Conservation (phyloP, 2,113 vertebrate genomes). For the Taxidea taxus region DNA sequence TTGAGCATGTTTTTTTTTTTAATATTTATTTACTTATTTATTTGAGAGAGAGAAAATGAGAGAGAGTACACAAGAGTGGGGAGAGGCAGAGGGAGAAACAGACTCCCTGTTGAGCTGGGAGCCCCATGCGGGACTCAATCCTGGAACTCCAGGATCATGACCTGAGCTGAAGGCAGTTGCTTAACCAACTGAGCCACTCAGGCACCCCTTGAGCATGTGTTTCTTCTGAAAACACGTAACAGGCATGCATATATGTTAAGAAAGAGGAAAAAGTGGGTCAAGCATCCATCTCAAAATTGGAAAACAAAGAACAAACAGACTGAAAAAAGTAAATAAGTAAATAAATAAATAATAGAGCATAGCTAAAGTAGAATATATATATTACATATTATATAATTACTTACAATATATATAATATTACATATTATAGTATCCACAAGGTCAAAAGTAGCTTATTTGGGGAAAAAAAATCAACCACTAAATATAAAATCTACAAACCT, state of each 20-base stretch:
- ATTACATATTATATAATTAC: not conserved
- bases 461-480: not conserved
- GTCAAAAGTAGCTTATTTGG: not conserved
- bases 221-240: not conserved
- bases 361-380: not conserved
- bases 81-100: no score
- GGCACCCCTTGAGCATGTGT: not conserved
- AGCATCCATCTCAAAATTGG: not conserved
- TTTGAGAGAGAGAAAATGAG: no score
- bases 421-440: not conserved
- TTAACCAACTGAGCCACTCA: no score
- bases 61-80: no score
- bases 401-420: not conserved
- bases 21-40: no score
- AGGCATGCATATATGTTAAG: not conserved
- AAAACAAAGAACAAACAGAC: not conserved
- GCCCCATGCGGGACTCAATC: no score
- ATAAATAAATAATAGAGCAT: not conserved
- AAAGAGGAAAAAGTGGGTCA: not conserved
- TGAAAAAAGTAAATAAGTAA: not conserved
- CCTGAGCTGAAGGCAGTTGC: no score
- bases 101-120: no score
- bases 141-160: no score
- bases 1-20: not conserved
- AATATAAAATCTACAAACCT: not conserved